A percentile compares a stretch with the other conserved stretches of the same genome.
Conservation (phyloP, 2,113 vertebrate genomes). For the Deroptyus accipitrinus region DNA sequence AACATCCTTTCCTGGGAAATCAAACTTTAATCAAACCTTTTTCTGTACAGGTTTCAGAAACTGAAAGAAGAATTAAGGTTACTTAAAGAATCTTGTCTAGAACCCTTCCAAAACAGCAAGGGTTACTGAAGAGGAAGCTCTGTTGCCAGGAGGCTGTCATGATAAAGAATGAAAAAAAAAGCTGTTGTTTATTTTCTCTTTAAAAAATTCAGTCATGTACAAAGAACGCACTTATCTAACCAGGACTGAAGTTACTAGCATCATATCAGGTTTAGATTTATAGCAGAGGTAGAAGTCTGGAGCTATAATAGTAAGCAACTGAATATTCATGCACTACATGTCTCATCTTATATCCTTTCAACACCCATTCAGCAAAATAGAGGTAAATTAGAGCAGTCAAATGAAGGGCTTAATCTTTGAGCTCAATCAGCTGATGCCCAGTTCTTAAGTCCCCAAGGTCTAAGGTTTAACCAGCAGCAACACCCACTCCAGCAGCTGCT, state of each 20-base stretch:
- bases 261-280: accelerated
- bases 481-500: background rate
- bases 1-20: background rate
- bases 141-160: background rate
- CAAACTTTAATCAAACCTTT: background rate
- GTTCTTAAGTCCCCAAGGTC: background rate
- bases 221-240: background rate
- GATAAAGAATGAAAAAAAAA: background rate
- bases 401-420: background rate
- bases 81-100: background rate
- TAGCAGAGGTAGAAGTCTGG: background rate
- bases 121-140: background rate
- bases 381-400: background rate
- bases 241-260: background rate
- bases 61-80: background rate
- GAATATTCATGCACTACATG: accelerated
- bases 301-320: background rate
- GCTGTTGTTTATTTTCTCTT: background rate
- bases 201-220: background rate
- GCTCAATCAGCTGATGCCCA: background rate
- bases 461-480: background rate
- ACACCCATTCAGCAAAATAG: accelerated
- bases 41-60: background rate
- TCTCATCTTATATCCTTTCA: background rate
- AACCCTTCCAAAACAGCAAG: background rate